Percentiles rank a stretch among this genome's conserved stretches.
These are phyloP conservation scores for Metopolophium dirhodum DNA, from an alignment of 1,140 invertebrate species.

Conservation along the genomic window DNA sequence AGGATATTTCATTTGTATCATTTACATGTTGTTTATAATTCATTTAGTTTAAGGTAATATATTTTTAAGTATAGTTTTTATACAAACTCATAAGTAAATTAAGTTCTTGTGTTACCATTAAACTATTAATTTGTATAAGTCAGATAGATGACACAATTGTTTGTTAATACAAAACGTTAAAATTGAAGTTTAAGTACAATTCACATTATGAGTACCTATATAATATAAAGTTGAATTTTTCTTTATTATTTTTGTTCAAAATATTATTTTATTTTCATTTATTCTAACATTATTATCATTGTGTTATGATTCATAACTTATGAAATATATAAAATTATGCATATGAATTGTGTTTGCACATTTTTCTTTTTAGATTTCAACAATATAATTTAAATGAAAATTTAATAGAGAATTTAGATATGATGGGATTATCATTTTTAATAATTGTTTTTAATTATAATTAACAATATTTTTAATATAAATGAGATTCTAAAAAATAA, in stretches of 20 bases:
- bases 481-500: too few species aligned
- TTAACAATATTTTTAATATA: too few species aligned
- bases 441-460: too few species aligned
- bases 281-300: neutral
- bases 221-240: neutral
- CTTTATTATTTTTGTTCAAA: neutral
- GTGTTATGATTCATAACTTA: neutral
- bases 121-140: conserved; percentile 39
- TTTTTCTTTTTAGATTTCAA: neutral
- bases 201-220: neutral
- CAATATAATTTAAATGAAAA: too few species aligned
- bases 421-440: too few species aligned
- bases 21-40: neutral
- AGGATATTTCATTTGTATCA: neutral
- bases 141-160: neutral
- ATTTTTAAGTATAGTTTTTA: conserved; percentile 44
- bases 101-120: conserved; percentile 52
- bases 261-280: neutral
- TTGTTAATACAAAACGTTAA: neutral
- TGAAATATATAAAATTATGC: neutral
- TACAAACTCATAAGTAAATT: neutral
- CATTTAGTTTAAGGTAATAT: conserved; percentile 29
- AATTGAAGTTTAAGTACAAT: conserved; percentile 21
- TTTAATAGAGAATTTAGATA: too few species aligned
- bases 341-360: neutral